phyloP scores from a whole-genome alignment of 1,140 invertebrate species.

The Hesperophylax magnus region DNA sequence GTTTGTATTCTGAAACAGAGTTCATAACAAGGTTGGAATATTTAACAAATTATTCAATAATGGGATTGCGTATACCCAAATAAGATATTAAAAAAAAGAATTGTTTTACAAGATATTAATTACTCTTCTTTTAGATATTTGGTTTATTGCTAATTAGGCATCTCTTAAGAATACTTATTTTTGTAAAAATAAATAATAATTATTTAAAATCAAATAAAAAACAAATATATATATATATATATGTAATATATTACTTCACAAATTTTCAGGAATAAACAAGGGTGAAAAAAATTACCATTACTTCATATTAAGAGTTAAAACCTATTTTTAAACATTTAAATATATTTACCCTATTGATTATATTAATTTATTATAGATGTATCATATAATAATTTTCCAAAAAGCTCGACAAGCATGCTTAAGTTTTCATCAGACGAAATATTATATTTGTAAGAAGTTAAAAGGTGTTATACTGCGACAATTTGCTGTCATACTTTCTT shows the following conservation, averaged over 20 bases:
- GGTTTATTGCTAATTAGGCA: conserved; percentile 57
- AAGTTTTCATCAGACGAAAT: conserved; percentile 51
- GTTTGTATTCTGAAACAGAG: background rate
- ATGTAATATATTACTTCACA: conserved; percentile 25
- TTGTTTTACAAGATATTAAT: conserved; percentile 14
- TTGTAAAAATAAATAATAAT: conserved; percentile 55
- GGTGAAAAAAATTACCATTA: conserved; percentile 18
- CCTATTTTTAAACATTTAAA: conserved; percentile 23
- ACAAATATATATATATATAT: too few relatives aligned
- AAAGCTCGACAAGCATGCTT: conserved; percentile 58
- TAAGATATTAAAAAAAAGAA: background rate
- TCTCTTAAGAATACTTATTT: conserved; percentile 40
- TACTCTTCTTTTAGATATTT: conserved; percentile 49
- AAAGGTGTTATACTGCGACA: conserved; percentile 46
- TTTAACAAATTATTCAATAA: conserved; percentile 22
- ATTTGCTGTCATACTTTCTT: conserved; percentile 51
- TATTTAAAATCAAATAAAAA: conserved; percentile 47
- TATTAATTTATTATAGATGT: conserved; percentile 47
- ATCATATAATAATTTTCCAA: conserved; percentile 55
- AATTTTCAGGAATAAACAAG: conserved; percentile 24
- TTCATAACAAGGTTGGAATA: background rate
- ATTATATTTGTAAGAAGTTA: conserved; percentile 53
- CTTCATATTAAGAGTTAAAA: background rate
- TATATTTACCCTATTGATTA: conserved; percentile 56
- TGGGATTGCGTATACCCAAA: background rate